Percentiles rank a stretch among this genome's conserved stretches.
These are phyloP conservation scores for Hermaeophaga mercurialis DNA, from an alignment of 2,888 invertebrate genomes.

Conservation along the genomic window DNA sequence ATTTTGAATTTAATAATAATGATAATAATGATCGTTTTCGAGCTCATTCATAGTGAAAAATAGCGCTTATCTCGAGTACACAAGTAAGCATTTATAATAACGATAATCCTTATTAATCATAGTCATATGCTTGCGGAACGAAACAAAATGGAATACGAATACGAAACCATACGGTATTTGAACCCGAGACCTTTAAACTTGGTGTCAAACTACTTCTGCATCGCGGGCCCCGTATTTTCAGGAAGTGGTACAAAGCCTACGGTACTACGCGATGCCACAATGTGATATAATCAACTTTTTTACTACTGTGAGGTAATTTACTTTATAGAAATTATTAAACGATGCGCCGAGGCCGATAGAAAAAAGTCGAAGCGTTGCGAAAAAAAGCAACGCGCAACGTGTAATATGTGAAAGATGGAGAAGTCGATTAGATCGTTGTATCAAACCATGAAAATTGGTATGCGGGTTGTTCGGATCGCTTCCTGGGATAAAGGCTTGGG, in stretches of 20 bases:
- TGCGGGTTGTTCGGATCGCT: background rate
- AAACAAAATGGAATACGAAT: slow-evolving; percentile 41
- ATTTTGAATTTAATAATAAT: no score
- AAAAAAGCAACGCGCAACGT: background rate
- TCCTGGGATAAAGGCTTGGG: no score
- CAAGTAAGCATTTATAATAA: slow-evolving; percentile 45
- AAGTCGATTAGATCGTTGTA: background rate
- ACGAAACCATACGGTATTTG: slow-evolving; percentile 51
- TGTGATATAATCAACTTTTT: slow-evolving; percentile 27
- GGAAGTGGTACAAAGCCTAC: slow-evolving; percentile 27
- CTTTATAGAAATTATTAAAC: slow-evolving; percentile 27
- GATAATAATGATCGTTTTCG: no score
- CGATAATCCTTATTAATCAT: slow-evolving; percentile 51
- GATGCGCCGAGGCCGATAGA: slow-evolving; percentile 8
- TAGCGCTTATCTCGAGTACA: no score
- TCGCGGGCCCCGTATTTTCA: slow-evolving; percentile 32
- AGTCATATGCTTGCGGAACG: slow-evolving; percentile 44
- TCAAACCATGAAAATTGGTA: background rate
- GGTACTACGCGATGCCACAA: slow-evolving; percentile 23
- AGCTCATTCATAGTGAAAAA: no score
- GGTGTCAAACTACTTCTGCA: slow-evolving; percentile 49
- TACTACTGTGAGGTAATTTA: slow-evolving; percentile 24
- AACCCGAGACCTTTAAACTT: slow-evolving; percentile 53
- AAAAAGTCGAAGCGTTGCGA: background rate
- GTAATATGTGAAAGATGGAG: background rate